These are phyloP conservation scores for Myotis findleyi DNA, from an alignment of 2,797 vertebrate genomes.

Conservation along the genomic window DNA sequence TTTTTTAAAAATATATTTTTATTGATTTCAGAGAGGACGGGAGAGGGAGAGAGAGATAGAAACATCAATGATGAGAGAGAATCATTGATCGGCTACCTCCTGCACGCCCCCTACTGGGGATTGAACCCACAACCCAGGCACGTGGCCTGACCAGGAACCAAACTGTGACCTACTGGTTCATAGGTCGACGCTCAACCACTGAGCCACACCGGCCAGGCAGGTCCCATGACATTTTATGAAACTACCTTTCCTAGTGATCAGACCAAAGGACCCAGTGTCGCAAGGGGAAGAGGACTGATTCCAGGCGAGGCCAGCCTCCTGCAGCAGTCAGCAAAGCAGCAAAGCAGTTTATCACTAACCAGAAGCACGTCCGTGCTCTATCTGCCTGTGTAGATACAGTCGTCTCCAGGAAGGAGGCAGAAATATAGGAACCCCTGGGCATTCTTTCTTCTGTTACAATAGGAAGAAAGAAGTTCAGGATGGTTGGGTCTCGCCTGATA, in stretches of 20 bases:
- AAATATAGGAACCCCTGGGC: neutral
- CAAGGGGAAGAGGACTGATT: neutral
- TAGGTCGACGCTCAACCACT: no score
- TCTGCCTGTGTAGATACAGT: neutral
- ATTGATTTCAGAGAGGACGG: no score
- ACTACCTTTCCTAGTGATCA: neutral
- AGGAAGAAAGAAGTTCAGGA: neutral
- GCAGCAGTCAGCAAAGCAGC: neutral
- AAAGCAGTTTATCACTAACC: neutral
- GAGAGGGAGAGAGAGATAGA: no score
- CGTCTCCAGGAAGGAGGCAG: neutral
- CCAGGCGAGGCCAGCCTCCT: neutral
- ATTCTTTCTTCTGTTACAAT: neutral
- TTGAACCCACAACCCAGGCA: no score
- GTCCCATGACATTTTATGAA: neutral
- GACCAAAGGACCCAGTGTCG: neutral
- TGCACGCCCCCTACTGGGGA: no score
- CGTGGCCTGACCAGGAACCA: no score
- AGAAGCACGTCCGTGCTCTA: neutral
- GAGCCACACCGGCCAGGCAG: no score
- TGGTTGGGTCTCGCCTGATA: neutral
- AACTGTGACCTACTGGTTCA: no score
- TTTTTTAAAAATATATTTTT: neutral
- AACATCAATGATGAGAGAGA: no score
- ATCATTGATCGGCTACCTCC: no score